Evolutionary conservation across 1,140 invertebrate genomes (phyloP), one percentile per base, ranked within the genome.

Genomic region (Diorhabda sublineata): DNA sequence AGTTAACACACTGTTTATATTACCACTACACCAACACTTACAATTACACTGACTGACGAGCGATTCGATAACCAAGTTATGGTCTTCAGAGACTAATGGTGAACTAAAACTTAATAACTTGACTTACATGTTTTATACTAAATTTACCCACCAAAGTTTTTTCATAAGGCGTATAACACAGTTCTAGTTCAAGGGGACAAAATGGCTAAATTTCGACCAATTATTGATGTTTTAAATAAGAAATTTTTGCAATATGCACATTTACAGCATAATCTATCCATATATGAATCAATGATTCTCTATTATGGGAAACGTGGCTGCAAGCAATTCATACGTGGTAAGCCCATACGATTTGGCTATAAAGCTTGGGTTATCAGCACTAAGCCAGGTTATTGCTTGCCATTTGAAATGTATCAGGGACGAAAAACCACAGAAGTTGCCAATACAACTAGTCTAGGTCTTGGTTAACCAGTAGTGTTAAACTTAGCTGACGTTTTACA

Each of bases 241-340:
- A 60, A 42, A n/a, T 60, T 60, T 60, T 41, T n/a, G 42, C 42
- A 60, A 60, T 60, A 60, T 60, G 58, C 42, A 6, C 42, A 2
- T n/a, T 42, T 41, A n/a, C 42, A 60, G 58, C 7, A 2, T 6
- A 60, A 42, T 2, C 5, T 52, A 52, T 52, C 45, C 45, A 52
- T 9, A 6, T 5, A 52, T 9, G 2, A 52, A 9, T 52, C 45
- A 52, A 52, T 52, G 45, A 52, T 52, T 52, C 45, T 9, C 8
- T 52, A 52, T 52, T 52, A 52, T 52, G 45, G 45, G 8, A 52
- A 52, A 52, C 45, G 8, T 52, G 45, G 45, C 45, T 52, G 45
- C 8, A 52, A 52, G 8, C 45, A 52, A 52, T 52, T 52, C 8
- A 52, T 9, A 52, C 26, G 26, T 26, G 26, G 26, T 26, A 26